Evolutionary conservation across 2,888 invertebrate genomes (phyloP).

Genomic region (Cryptocheilus praepositus): DNA sequence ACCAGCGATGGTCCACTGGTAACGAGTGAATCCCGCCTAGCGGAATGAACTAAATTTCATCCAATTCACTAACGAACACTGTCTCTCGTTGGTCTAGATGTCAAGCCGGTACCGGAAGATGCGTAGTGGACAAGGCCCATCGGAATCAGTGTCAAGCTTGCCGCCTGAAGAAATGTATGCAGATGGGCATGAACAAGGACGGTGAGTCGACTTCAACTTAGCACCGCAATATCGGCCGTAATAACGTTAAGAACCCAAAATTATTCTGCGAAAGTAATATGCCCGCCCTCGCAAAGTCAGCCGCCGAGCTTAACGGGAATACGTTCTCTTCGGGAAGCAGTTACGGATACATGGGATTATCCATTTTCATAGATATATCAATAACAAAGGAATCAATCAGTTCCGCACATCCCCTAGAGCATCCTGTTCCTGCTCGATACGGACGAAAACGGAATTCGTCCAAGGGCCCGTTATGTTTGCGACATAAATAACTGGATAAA

Average conservation of each 20-base stretch:
- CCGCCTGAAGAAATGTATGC: constrained; percentile 96
- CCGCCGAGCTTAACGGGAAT: not conserved
- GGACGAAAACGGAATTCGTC: constrained; percentile 40
- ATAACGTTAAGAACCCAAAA: not conserved
- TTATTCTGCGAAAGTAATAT: too few relatives aligned
- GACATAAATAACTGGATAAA: constrained; percentile 69
- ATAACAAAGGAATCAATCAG: constrained; percentile 54
- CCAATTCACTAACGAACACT: too few relatives aligned
- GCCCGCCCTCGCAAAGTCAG: too few relatives aligned
- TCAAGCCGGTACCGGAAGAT: constrained; percentile 98
- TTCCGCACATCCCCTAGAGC: constrained; percentile 15
- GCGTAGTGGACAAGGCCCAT: constrained; percentile 98
- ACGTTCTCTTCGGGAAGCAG: constrained; percentile 7
- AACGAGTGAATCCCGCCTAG: too few relatives aligned
- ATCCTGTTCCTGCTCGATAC: not conserved
- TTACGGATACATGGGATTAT: constrained; percentile 48
- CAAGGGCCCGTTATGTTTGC: constrained; percentile 49
- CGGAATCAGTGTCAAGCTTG: constrained; percentile 99
- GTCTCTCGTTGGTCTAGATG: constrained; percentile 81
- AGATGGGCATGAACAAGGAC: constrained; percentile 99
- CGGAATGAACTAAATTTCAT: too few relatives aligned
- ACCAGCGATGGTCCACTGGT: constrained; percentile 23
- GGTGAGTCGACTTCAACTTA: constrained; percentile 82
- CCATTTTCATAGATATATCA: constrained; percentile 41
- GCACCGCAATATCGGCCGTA: not conserved